These are phyloP conservation scores for Anas platyrhynchos DNA, from an alignment of 2,113 vertebrate genomes.

Conservation along the genomic window DNA sequence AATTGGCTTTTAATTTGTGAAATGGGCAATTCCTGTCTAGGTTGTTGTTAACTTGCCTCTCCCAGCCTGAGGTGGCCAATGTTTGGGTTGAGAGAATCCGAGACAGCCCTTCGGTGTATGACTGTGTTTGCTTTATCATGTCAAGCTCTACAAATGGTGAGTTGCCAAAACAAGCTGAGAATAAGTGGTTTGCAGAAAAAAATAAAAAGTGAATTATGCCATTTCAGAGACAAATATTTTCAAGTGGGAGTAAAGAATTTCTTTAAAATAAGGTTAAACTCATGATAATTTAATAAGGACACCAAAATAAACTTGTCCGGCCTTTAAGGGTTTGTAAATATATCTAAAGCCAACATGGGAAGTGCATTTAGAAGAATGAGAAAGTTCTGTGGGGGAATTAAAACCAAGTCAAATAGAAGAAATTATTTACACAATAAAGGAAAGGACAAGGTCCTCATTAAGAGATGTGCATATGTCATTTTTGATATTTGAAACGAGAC, in stretches of 20 bases:
- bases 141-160: constrained; percentile 94
- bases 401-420: not conserved
- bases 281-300: not conserved
- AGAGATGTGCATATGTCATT: not conserved
- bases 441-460: not conserved
- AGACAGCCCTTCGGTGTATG: constrained; percentile 78
- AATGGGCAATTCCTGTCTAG: constrained; percentile 72
- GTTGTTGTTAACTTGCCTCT: constrained; percentile 92
- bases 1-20: not conserved
- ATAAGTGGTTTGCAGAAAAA: not conserved
- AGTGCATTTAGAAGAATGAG: not conserved
- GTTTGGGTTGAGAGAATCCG: constrained; percentile 90
- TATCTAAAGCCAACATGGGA: not conserved
- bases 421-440: not conserved
- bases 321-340: not conserved
- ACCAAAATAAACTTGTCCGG: not conserved
- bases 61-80: constrained; percentile 86
- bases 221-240: not conserved
- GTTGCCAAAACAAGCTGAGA: not conserved
- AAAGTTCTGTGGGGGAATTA: not conserved
- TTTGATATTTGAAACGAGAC: not conserved
- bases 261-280: not conserved
- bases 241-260: not conserved
- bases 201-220: not conserved
- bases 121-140: constrained; percentile 95